Evolutionary conservation across 1,140 invertebrate genomes (phyloP), one percentile per base, ranked within the genome.

Genomic region (Neodiprion virginianus): DNA sequence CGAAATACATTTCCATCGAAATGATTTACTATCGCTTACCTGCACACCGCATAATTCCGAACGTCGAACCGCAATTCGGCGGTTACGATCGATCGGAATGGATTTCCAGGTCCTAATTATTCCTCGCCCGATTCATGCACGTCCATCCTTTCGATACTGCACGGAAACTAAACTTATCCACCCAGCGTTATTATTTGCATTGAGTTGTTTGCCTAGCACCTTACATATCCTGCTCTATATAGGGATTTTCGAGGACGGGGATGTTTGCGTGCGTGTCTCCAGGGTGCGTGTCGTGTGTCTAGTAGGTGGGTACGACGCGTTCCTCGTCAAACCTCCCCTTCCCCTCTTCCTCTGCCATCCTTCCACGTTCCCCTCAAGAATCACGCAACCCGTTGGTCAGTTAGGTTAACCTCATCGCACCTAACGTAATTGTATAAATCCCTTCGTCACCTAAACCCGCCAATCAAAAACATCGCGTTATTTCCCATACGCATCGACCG

Each of bases 391-490:
- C 53, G 53, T 61, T 61, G 53, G 53, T 61, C 53, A 61, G 53
- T 61, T 61, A 61, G 53, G 53, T 61, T 61, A 61, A 61, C 53
- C 53, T 61, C 53, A 61, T 61, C 8, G 53, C 53, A 61, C 53
- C 53, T 17, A 17, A 61, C 53, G 53, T 61, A 61, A 61, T 61
- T 61, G 53, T 61, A 61, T 61, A 8, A 61, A 61, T 61, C 53
- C 8, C n/a, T 61, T 17, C n/a, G 53, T 17, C 53, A 61, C 53
- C 53, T 61, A 5, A 14, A 61, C 5, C 53, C 53, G 4, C 53
- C 53, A 61, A 61, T 61, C 53, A 61, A 12, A 17, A 61, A 17
- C 11, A 61, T 8, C 7, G n/a, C 11, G 11, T 61, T 61, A 61
- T 61, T 40, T 2, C 8, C 5, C 11, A 61, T 61, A 40, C 5